A percentile compares a stretch with the other conserved stretches of the same genome.
These are phyloP conservation scores for Cremastinae sp. DNA, from an alignment of 2,888 invertebrate genomes.

Conservation along the genomic window DNA sequence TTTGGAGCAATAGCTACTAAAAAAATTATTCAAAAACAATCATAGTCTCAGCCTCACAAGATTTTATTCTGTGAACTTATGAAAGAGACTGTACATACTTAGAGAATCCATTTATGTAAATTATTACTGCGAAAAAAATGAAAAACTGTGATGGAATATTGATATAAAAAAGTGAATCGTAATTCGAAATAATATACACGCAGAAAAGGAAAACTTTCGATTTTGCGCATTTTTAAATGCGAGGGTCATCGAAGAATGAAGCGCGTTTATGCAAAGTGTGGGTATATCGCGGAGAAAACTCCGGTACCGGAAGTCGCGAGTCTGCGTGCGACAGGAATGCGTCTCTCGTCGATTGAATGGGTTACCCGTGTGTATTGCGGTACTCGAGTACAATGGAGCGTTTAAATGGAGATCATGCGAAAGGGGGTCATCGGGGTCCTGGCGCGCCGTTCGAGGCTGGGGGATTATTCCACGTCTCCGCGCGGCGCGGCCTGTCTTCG, in stretches of 20 bases:
- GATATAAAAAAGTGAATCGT: too few species aligned
- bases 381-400: neutral
- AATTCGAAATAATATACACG: too few species aligned
- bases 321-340: conserved; percentile 34
- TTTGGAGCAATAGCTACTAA: too few species aligned
- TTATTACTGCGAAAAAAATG: too few species aligned
- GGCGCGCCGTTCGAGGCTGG: conserved; percentile 54
- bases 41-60: too few species aligned
- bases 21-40: too few species aligned
- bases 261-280: neutral
- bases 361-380: conserved; percentile 14
- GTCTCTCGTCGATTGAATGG: conserved; percentile 19
- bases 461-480: conserved; percentile 58
- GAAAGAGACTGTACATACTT: too few species aligned
- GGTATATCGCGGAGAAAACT: neutral
- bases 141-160: too few species aligned
- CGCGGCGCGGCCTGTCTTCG: conserved; percentile 43
- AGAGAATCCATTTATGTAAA: too few species aligned
- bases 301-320: conserved; percentile 41
- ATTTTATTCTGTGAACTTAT: too few species aligned
- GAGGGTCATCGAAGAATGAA: conserved; percentile 2
- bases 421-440: conserved; percentile 60
- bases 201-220: neutral
- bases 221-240: too few species aligned
- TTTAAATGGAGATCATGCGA: conserved; percentile 57